Conservation (phyloP, 2,888 invertebrate genomes). For the Micoletzkya japonica region DNA sequence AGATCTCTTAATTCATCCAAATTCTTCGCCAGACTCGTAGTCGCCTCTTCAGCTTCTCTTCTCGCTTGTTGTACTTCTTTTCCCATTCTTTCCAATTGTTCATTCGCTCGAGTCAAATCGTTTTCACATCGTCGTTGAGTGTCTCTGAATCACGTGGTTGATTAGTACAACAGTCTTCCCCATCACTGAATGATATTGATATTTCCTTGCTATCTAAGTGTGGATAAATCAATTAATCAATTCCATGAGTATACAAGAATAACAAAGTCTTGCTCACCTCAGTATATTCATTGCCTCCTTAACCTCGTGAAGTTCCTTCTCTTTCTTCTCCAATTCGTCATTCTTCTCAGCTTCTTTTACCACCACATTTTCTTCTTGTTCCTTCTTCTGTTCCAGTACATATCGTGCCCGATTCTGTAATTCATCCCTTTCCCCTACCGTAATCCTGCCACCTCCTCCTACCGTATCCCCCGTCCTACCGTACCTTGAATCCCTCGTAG, state of each 20-base stretch:
- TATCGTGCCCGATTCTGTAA: constrained; percentile 24
- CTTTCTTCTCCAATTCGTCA: constrained; percentile 11
- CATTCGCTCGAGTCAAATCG: constrained; percentile 2
- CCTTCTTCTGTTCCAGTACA: constrained; percentile 20
- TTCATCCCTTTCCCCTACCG: not conserved
- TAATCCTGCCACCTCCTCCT: not conserved
- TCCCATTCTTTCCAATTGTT: constrained; percentile 3
- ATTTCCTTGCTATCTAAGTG: not conserved
- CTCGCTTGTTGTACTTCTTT: not conserved
- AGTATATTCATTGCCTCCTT: not conserved
- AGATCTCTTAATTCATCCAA: not conserved
- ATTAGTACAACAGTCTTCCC: not conserved
- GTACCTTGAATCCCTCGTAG: constrained; percentile 19
- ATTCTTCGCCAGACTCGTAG: constrained; percentile 3
- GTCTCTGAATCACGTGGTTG: not conserved
- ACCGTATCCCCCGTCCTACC: not conserved
- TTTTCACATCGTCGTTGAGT: constrained; percentile 10
- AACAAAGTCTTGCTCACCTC: constrained; percentile 6
- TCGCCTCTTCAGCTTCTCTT: constrained; percentile 16
- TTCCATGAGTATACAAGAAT: not conserved
- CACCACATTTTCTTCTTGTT: constrained; percentile 12
- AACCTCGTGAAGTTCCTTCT: constrained; percentile 4
- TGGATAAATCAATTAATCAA: not conserved
- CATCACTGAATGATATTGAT: not conserved
- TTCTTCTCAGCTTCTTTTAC: not conserved